Base-by-base conservation (phyloP, 2,797 vertebrate genomes). In the Moxostoma hubbsi region DNA sequence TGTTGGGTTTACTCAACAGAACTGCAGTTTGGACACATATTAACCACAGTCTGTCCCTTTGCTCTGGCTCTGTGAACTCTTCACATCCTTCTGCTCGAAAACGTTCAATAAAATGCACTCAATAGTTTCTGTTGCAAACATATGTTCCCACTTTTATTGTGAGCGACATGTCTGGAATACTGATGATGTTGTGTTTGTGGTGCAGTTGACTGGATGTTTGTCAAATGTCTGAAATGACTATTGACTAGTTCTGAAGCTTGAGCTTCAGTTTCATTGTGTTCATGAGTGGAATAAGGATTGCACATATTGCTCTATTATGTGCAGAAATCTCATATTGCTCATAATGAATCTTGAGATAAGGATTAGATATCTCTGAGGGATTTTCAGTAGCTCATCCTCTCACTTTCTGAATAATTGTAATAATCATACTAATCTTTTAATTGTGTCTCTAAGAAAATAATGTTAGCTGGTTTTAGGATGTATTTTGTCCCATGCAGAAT, bases 331-430 rank as follows among this genome's bases (percentile, higher is more conserved):
- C 49, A 54, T 62, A 50, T 9, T 6, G 13, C 9, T 8, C 4
- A 51, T 57, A 77, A 69, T 69, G 51, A 77, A 69, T 69, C 57
- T 11, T 18, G 24, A 69, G 36, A 70, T 77, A 77, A 9, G 65
- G 55, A 45, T 69, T 77, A 18, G 57, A 61, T 59, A 57, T 18
- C 54, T 76, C 74, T n/a, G 13, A n/a, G 12, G 12, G 51, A 11
- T 58, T 76, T 76, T 58, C 15, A 36, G 24, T 70, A 16, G 5
- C 0, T 70, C 13, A 55, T 57, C 16, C 15, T 49, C 46, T 12
- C 2, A 9, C 15, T 58, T 58, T 58, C 47, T 24, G 11, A 73
- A 47, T 50, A 67, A 67, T 47, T 55, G 18, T 49, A 16, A 49
- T 76, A 47, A 67, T 50, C 12, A 16, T 16, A 7, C 45, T 58